A percentile compares a stretch with the other conserved stretches of the same genome.
Conservation (phyloP, 2,888 invertebrate genomes). For the Sepiola atlantica region DNA sequence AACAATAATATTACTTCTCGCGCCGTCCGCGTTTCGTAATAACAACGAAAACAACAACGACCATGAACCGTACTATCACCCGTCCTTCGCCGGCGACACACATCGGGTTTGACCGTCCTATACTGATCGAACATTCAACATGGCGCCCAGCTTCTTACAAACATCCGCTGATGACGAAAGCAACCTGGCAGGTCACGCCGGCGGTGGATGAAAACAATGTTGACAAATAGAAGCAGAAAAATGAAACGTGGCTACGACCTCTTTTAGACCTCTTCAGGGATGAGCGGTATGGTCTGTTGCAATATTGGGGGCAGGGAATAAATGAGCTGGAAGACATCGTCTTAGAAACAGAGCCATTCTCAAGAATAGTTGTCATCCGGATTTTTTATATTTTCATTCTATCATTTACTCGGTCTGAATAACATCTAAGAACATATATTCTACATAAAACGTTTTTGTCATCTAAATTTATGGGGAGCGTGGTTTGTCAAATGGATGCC, state of each 20-base stretch:
- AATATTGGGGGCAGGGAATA: neutral
- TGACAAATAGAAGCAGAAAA: neutral
- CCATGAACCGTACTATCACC: neutral
- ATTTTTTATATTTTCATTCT: neutral
- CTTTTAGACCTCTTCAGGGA: neutral
- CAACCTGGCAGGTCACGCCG: neutral
- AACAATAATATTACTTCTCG: neutral
- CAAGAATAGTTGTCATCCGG: neutral
- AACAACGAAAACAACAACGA: neutral
- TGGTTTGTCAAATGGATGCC: too few relatives aligned
- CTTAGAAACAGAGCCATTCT: neutral
- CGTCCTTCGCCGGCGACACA: neutral
- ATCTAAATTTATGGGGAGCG: too few relatives aligned
- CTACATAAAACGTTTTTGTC: neutral
- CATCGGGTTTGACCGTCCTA: neutral
- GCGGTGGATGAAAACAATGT: neutral
- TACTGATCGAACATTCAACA: neutral
- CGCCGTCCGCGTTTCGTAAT: neutral
- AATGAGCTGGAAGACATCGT: neutral
- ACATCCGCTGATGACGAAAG: neutral
- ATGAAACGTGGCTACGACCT: neutral
- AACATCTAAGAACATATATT: neutral
- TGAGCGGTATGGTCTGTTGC: neutral
- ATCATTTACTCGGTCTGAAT: neutral
- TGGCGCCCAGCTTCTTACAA: neutral